phyloP scores from a whole-genome alignment of 2,797 vertebrate genomes.

The Hephaestus fuliginosus region DNA sequence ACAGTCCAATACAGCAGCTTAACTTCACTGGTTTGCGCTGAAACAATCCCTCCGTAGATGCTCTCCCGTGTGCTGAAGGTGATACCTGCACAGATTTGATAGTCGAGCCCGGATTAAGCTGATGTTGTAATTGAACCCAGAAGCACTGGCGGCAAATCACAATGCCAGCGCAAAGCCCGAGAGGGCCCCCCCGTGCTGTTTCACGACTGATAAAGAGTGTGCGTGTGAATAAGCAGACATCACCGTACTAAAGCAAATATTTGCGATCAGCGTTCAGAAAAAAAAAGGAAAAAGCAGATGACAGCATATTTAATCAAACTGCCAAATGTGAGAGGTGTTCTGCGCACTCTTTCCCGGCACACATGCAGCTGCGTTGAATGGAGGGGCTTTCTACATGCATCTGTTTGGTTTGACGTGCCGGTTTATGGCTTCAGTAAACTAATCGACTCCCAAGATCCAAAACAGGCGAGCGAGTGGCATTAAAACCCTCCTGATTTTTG shows the following conservation, averaged over 20 bases:
- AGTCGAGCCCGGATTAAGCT: slow-evolving; percentile 55
- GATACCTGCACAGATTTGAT: slow-evolving; percentile 66
- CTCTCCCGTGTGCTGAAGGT: slow-evolving; percentile 45
- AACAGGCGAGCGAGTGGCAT: slow-evolving; percentile 24
- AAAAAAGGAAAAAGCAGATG: slow-evolving; percentile 11
- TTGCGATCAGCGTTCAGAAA: slow-evolving; percentile 21
- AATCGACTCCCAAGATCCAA: slow-evolving; percentile 2
- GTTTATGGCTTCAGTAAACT: slow-evolving; percentile 17
- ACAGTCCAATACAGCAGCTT: slow-evolving; percentile 35
- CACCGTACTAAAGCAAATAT: slow-evolving; percentile 45
- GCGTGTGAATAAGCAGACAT: slow-evolving; percentile 27
- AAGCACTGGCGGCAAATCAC: slow-evolving; percentile 36
- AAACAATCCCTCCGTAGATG: slow-evolving; percentile 26
- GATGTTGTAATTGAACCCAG: slow-evolving; percentile 43
- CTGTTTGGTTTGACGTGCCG: slow-evolving; percentile 7
- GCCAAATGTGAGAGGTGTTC: not conserved
- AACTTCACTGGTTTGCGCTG: slow-evolving; percentile 21
- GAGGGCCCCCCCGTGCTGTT: slow-evolving; percentile 16
- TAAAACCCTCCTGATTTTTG: slow-evolving; percentile 16
- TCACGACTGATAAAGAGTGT: slow-evolving; percentile 9
- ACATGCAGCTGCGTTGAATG: not conserved
- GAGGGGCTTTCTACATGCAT: not conserved
- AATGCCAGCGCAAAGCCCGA: slow-evolving; percentile 24
- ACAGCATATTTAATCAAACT: slow-evolving; percentile 36
- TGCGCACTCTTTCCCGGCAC: slow-evolving; percentile 3